Evolutionary conservation across 2,113 vertebrate species (phyloP), one percentile per base, ranked within the genome.

Genomic region (Axis porcinus): DNA sequence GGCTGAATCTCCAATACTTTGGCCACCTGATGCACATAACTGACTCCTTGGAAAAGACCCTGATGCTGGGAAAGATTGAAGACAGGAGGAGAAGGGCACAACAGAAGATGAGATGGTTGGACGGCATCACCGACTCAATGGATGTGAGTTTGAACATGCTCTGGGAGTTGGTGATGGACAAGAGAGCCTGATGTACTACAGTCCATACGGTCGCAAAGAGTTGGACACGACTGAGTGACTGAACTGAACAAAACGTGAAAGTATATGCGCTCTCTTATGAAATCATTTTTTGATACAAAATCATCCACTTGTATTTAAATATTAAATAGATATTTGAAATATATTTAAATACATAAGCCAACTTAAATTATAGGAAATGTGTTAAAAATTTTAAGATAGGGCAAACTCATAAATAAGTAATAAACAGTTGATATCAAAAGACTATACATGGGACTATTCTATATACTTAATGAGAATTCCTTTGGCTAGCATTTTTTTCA

Each of bases 271-370:
- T 50, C 70, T 62, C 19, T 45, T 64, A 47, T 40, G 21, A 60
- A 85, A 67, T 2, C 6, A 57, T 67, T 95, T 89, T 96, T 81
- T 94, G 16, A 88, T 85, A 85, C 70, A 97, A 70, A 82, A 60
- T 23, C 16, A 85, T n/a, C 15, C 6, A 6, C 79, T 86, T 76
- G 15, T 13, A 67, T 81, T 70, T 92, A 85, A 92, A 87, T 87
- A 92, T 89, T n/a, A 57, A 54, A 40, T 40, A 15, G 2, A 10
- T 60, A 74, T 52, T 60, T 95, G 4, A 1, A 92, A n/a, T 36
- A 47, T 6, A 19, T 83, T 57, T 83, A 79, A 47, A 58, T 84
- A 86, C 17, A 50, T 27, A 86, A 86, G 30, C 27, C 23, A 78
- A 83, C 17, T 67, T 79, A 86, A 16, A 86, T 89, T 89, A 40